Conservation (phyloP, 92 coral and sea anemone species). For the Metridium senile region DNA sequence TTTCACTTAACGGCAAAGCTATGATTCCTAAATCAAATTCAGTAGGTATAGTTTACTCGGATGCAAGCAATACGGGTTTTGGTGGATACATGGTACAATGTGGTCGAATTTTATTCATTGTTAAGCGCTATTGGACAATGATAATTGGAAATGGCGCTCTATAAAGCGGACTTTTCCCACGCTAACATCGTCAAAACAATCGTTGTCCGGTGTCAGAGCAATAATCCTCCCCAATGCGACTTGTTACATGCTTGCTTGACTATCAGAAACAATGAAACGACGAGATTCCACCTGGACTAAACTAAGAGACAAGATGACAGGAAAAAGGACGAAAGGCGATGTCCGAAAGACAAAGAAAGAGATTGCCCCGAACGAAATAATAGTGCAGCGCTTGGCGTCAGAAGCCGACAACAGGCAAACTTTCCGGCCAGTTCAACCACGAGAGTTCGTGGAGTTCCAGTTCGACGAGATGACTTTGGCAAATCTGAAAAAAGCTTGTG, state of each 20-base stretch:
- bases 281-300: slow-evolving; percentile 7
- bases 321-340: slow-evolving; percentile 31
- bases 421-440: slow-evolving; percentile 44
- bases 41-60: slow-evolving; percentile 42
- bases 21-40: slow-evolving; percentile 31
- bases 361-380: slow-evolving; percentile 26
- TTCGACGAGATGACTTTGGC: slow-evolving; percentile 34
- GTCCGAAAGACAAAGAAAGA: slow-evolving; percentile 1
- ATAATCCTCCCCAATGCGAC: too few species aligned
- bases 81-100: slow-evolving; percentile 37
- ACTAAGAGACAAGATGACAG: slow-evolving; percentile 27
- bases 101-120: too few species aligned
- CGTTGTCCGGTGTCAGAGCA: too few species aligned
- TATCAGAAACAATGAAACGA: not conserved
- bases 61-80: slow-evolving; percentile 48
- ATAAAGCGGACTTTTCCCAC: too few species aligned
- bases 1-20: slow-evolving; percentile 12
- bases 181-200: too few species aligned
- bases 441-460: slow-evolving; percentile 41
- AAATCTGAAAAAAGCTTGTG: slow-evolving; percentile 31
- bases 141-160: too few species aligned
- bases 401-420: slow-evolving; percentile 45
- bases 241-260: too few species aligned
- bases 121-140: too few species aligned
- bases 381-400: slow-evolving; percentile 39